Percentiles rank a stretch among this genome's conserved stretches.
phyloP scores from a whole-genome alignment of 2,888 invertebrate species.

The Suillia variegata region DNA sequence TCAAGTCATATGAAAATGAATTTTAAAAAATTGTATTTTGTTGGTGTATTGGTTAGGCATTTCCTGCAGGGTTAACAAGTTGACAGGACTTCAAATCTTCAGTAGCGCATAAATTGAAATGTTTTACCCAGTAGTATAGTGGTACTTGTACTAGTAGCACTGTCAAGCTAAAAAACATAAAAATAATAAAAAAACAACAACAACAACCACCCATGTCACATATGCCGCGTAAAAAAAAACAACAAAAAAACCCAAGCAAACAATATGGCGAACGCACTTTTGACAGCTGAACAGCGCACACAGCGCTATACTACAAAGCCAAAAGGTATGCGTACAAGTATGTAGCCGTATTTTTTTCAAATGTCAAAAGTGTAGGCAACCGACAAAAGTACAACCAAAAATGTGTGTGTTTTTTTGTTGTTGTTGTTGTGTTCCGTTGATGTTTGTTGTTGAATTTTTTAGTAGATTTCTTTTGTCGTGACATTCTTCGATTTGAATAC shows the following conservation, averaged over 20 bases:
- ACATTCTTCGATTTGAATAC: conserved; percentile 7
- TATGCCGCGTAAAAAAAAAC: too few relatives aligned
- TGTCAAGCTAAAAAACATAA: too few relatives aligned
- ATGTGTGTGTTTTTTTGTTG: conserved; percentile 22
- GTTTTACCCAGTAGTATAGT: too few relatives aligned
- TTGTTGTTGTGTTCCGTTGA: conserved; percentile 14
- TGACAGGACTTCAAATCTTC: too few relatives aligned
- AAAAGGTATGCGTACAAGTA: conserved; percentile 23
- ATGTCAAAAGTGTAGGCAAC: conserved; percentile 1
- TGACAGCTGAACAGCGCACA: neutral
- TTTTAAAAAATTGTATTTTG: too few relatives aligned
- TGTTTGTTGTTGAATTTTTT: neutral
- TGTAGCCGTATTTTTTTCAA: conserved; percentile 48
- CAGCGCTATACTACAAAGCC: neutral
- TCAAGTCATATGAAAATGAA: too few relatives aligned
- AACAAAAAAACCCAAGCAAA: neutral
- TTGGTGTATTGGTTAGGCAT: too few relatives aligned
- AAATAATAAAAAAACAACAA: too few relatives aligned
- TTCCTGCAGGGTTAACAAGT: too few relatives aligned
- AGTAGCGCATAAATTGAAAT: too few relatives aligned
- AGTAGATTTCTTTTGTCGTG: neutral
- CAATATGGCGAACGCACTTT: neutral
- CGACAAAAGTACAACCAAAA: neutral
- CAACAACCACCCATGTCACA: too few relatives aligned
- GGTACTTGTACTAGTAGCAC: too few relatives aligned